phyloP scores from a whole-genome alignment of 2,797 vertebrate genomes.

The Siniperca obscura region DNA sequence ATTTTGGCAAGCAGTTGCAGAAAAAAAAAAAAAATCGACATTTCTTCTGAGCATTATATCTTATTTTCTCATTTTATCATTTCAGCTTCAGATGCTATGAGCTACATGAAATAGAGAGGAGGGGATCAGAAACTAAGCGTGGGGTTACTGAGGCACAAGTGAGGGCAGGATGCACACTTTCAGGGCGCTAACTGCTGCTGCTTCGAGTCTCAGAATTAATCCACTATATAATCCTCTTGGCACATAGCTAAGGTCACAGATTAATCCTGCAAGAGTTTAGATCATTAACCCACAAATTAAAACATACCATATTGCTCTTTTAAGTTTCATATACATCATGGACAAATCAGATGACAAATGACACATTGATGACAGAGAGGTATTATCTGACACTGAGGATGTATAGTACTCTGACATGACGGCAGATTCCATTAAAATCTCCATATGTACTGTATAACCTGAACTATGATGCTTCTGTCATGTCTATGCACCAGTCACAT shows the following conservation, averaged over 20 bases:
- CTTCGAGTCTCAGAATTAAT: slow-evolving; percentile 58
- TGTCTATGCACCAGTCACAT: not conserved
- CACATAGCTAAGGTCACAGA: slow-evolving; percentile 61
- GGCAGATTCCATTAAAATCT: not conserved
- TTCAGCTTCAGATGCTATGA: not conserved
- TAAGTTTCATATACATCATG: not conserved
- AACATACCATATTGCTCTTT: slow-evolving; percentile 17
- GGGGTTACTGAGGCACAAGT: slow-evolving; percentile 17
- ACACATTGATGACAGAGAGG: not conserved
- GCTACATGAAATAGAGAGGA: not conserved
- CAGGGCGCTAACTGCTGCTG: slow-evolving; percentile 39
- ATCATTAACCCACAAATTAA: slow-evolving; percentile 62
- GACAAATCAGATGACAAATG: slow-evolving; percentile 3
- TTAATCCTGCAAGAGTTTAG: slow-evolving; percentile 60
- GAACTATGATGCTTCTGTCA: not conserved
- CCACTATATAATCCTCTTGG: slow-evolving; percentile 69
- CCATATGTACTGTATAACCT: not conserved
- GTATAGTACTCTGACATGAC: not conserved
- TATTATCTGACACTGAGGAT: slow-evolving; percentile 4
- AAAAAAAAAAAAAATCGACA: not conserved
- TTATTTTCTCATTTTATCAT: not conserved
- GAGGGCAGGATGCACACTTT: slow-evolving; percentile 30
- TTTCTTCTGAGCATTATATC: not conserved
- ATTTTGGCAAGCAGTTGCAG: slow-evolving; percentile 10
- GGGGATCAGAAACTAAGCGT: slow-evolving; percentile 13